These are phyloP conservation scores for Pycnomerus fuliginosus DNA, from an alignment of 2,888 invertebrate genomes.

Conservation along the genomic window DNA sequence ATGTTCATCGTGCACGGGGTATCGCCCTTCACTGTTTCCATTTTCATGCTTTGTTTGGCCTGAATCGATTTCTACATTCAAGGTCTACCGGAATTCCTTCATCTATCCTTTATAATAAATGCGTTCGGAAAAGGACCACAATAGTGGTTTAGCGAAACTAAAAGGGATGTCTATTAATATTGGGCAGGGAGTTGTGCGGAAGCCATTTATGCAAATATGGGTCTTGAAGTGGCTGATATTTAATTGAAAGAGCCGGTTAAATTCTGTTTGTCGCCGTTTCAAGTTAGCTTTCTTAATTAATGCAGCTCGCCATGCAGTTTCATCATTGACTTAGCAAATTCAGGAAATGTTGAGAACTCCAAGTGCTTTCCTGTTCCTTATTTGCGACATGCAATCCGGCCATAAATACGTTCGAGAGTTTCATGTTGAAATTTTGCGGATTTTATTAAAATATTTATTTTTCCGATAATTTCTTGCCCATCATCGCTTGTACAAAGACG, in stretches of 20 bases:
- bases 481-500: no score
- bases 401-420: constrained; percentile 37
- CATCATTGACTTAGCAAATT: constrained; percentile 39
- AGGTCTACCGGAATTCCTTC: constrained; percentile 3
- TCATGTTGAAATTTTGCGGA: no score
- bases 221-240: constrained; percentile 11
- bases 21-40: constrained; percentile 12
- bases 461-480: no score
- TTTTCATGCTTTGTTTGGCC: constrained; percentile 18
- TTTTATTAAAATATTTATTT: no score
- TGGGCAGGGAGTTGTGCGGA: constrained; percentile 9
- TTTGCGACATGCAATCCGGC: constrained; percentile 39
- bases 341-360: constrained; percentile 43
- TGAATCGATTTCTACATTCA: constrained; percentile 11
- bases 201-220: constrained; percentile 16
- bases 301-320: constrained; percentile 30
- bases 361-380: constrained; percentile 40
- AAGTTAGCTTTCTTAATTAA: constrained; percentile 27
- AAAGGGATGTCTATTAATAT: constrained; percentile 20
- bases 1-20: constrained; percentile 11
- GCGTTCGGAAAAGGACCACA: constrained; percentile 13
- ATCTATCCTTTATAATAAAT: constrained; percentile 19
- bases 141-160: constrained; percentile 11
- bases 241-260: constrained; percentile 9
- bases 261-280: constrained; percentile 19